A percentile compares a stretch with the other conserved stretches of the same genome.
Evolutionary conservation across 1,140 invertebrate genomes (phyloP).

Genomic region (Helicoverpa armigera): DNA sequence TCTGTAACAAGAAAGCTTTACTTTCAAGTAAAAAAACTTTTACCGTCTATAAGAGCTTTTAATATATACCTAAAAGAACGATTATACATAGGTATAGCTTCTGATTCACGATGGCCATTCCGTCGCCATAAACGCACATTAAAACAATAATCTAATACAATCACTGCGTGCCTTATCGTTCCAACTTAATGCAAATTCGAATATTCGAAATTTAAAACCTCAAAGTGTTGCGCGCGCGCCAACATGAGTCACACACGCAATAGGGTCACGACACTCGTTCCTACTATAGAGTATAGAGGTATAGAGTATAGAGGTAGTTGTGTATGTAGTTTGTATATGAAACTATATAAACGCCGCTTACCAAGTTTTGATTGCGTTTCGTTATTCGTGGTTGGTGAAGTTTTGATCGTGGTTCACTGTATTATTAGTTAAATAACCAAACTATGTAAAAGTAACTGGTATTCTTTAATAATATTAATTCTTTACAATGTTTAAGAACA

Average conservation of each 20-base stretch:
- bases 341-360: slow-evolving; percentile 70
- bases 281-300: slow-evolving; percentile 59
- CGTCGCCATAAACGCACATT: neutral
- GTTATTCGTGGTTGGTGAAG: slow-evolving; percentile 50
- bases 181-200: slow-evolving; percentile 59
- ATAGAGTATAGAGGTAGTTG: neutral
- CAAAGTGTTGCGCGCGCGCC: slow-evolving; percentile 76
- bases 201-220: slow-evolving; percentile 77
- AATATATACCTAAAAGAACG: too few relatives aligned
- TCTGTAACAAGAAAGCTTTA: too few relatives aligned
- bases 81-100: too few relatives aligned
- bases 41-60: neutral
- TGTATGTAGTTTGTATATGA: slow-evolving; percentile 63
- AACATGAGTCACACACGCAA: slow-evolving; percentile 78
- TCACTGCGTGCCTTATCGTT: slow-evolving; percentile 59
- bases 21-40: neutral
- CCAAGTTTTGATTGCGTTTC: slow-evolving; percentile 77
- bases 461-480: too few relatives aligned
- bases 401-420: slow-evolving; percentile 62
- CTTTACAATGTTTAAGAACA: too few relatives aligned
- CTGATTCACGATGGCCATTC: neutral
- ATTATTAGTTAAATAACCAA: too few relatives aligned
- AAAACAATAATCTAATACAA: slow-evolving; percentile 47
- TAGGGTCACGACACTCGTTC: slow-evolving; percentile 75
- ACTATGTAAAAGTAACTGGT: too few relatives aligned